Evolutionary conservation across 1,140 invertebrate genomes (phyloP).

Genomic region (honey bee (Apis mellifera)): DNA sequence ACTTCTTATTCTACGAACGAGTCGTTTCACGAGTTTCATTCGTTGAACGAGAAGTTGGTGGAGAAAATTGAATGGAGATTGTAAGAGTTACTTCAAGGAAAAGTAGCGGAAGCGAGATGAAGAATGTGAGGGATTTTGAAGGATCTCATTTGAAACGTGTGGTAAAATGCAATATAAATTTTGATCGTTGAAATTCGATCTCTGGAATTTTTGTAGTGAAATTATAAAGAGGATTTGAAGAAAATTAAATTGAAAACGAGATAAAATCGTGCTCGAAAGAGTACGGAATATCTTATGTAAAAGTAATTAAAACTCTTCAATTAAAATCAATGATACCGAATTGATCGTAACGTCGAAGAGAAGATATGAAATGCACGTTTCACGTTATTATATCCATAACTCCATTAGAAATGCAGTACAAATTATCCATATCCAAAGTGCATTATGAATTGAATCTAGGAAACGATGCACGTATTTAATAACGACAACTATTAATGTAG

Average conservation of each 20-base stretch:
- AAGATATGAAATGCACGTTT: neutral
- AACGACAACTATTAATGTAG: neutral
- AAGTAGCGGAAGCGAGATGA: neutral
- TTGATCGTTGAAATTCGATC: no score
- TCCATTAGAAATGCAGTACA: neutral
- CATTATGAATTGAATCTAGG: no score
- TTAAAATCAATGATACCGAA: no score
- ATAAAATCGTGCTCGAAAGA: no score
- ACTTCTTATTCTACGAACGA: neutral
- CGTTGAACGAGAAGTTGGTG: no score
- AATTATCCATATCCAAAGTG: no score
- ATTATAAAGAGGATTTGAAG: no score
- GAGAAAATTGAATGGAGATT: neutral
- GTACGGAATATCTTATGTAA: no score
- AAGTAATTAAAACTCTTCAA: no score
- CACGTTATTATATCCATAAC: neutral
- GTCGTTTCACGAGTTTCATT: neutral
- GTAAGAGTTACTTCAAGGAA: neutral
- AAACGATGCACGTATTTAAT: neutral
- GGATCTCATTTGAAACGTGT: neutral
- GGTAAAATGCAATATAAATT: neutral
- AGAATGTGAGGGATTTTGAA: neutral
- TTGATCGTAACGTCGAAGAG: no score
- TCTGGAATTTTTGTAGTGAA: no score
- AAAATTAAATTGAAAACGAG: no score